phyloP scores from a whole-genome alignment of 1,140 invertebrate species.

The Lasioglossum baleicum region DNA sequence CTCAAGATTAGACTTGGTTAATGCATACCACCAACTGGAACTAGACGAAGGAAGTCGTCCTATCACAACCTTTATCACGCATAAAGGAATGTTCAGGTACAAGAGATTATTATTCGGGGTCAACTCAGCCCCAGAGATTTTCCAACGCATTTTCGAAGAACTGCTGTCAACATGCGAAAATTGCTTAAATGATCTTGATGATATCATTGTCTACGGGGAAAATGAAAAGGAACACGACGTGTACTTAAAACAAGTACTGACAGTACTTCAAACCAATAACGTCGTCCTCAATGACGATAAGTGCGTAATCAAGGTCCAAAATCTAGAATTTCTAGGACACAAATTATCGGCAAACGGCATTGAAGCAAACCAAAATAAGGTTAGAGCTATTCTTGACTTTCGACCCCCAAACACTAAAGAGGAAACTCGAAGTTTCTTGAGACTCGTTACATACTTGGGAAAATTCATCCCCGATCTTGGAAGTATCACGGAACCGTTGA shows the following conservation, averaged over 20 bases:
- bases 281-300: background rate
- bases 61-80: no score
- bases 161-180: no score
- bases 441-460: background rate
- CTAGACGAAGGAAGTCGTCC: background rate
- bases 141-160: no score
- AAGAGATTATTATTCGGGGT: no score
- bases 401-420: background rate
- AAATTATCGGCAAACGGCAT: background rate
- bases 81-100: no score
- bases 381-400: background rate
- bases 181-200: no score
- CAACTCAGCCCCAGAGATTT: no score
- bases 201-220: no score
- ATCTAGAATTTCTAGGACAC: background rate
- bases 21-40: background rate
- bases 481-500: background rate
- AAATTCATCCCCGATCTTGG: background rate
- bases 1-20: background rate
- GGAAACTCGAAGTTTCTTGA: background rate
- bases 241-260: no score
- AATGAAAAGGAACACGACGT: background rate
- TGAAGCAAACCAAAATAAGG: background rate
- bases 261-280: background rate
- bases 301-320: background rate